These are phyloP conservation scores for Desmophyllum pertusum DNA, from an alignment of 92 coral and sea anemone species.

Conservation along the genomic window DNA sequence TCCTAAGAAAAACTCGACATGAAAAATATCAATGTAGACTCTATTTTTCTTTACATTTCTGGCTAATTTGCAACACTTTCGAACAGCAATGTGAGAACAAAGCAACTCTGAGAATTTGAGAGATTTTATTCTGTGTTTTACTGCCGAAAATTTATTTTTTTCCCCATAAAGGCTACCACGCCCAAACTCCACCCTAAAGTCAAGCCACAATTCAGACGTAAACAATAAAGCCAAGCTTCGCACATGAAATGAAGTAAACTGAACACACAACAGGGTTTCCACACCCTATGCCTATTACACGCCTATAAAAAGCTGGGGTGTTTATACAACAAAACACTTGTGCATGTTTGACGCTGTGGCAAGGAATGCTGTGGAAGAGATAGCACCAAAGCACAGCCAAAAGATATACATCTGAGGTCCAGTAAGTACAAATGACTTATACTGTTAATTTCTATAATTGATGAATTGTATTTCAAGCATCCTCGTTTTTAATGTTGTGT, in stretches of 20 bases:
- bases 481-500: neutral
- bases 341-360: neutral
- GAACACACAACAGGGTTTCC: conserved; percentile 18
- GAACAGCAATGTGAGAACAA: neutral
- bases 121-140: neutral
- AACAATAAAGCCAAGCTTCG: conserved; percentile 26
- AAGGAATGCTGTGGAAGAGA: neutral
- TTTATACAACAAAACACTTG: conserved; percentile 14
- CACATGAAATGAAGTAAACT: conserved; percentile 18
- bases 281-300: conserved; percentile 20
- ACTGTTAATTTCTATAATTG: neutral
- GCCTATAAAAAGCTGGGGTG: conserved; percentile 12
- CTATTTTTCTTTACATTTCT: neutral
- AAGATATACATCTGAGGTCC: neutral
- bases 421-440: conserved; percentile 6
- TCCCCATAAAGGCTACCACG: neutral
- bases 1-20: neutral
- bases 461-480: neutral
- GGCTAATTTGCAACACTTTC: neutral
- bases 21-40: neutral
- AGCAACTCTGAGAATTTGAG: neutral
- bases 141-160: neutral
- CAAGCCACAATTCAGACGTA: conserved; percentile 21
- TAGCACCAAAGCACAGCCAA: neutral
- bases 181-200: conserved; percentile 39